Evolutionary conservation across 2,113 vertebrate species (phyloP).

Genomic region (Zosterops borbonicus): DNA sequence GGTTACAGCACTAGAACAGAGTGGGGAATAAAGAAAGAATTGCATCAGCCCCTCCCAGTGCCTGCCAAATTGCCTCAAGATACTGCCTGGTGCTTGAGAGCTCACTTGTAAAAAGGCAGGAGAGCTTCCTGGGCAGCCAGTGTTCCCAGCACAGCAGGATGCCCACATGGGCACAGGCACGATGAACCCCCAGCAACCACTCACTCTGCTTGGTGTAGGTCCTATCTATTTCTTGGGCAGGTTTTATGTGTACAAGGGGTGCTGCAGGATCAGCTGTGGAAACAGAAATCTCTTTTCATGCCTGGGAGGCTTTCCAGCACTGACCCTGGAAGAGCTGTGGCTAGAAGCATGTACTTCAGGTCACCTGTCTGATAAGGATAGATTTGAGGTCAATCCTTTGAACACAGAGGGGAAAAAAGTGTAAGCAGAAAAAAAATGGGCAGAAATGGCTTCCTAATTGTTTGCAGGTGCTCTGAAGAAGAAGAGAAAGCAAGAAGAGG

Average conservation of each 20-base stretch:
- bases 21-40: neutral
- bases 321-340: neutral
- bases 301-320: neutral
- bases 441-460: neutral
- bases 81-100: neutral
- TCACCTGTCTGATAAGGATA: neutral
- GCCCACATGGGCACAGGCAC: accelerated
- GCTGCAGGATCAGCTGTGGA: neutral
- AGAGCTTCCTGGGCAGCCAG: neutral
- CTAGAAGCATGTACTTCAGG: neutral
- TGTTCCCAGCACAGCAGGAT: neutral
- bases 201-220: neutral
- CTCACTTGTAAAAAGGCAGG: neutral
- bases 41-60: neutral
- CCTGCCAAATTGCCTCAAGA: neutral
- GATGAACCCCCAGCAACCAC: neutral
- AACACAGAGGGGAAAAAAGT: neutral
- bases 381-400: neutral
- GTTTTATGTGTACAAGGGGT: neutral
- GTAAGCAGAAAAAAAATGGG: neutral
- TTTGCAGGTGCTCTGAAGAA: neutral
- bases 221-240: neutral
- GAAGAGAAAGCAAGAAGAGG: neutral
- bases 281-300: neutral
- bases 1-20: neutral